Evolutionary conservation across 2,113 vertebrate genomes (phyloP).

Genomic region (Serinus canaria): DNA sequence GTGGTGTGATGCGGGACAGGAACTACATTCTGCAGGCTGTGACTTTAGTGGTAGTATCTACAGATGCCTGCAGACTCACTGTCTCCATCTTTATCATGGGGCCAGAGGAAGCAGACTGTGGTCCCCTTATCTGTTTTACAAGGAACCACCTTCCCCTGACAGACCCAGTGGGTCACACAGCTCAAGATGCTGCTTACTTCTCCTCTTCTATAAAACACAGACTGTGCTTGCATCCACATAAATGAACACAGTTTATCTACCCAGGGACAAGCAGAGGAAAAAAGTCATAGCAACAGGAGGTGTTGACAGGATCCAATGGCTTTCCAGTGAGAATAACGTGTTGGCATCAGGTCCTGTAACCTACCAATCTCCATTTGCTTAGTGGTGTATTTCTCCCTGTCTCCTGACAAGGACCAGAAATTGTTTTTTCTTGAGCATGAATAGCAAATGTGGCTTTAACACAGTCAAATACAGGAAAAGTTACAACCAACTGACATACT

Average conservation of each 20-base stretch:
- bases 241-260: background rate
- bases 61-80: background rate
- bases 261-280: background rate
- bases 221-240: background rate
- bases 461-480: background rate
- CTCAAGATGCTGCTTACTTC: background rate
- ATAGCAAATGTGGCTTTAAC: background rate
- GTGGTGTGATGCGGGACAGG: background rate
- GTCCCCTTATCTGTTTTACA: constrained; percentile 20
- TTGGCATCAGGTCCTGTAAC: background rate
- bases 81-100: background rate
- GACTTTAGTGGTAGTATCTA: background rate
- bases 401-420: background rate
- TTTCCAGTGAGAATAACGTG: background rate
- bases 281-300: background rate
- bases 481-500: background rate
- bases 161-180: background rate
- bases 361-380: background rate
- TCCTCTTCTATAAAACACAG: background rate
- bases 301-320: background rate
- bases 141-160: background rate
- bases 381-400: background rate
- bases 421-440: background rate
- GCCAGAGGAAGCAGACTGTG: accelerated
- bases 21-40: constrained; percentile 2